A percentile compares a stretch with the other conserved stretches of the same genome.
phyloP scores from a whole-genome alignment of 2,113 vertebrate species.

The Chinchilla lanigera region DNA sequence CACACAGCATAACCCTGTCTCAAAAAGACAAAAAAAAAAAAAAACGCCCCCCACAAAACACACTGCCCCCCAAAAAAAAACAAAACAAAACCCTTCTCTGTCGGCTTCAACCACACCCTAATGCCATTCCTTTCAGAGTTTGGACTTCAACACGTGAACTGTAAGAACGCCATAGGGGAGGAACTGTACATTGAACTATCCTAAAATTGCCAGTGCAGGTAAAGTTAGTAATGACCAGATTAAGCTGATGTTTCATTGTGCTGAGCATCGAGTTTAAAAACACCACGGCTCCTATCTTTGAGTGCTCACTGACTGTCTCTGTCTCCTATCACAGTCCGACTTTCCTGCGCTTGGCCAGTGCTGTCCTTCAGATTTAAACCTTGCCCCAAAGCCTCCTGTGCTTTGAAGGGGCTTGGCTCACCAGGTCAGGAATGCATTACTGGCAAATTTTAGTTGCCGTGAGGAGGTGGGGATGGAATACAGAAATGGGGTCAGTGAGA shows the following conservation, averaged over 20 bases:
- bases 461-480: not conserved
- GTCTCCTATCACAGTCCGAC: not conserved
- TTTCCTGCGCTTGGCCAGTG: not conserved
- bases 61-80: not conserved
- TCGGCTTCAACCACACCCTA: not conserved
- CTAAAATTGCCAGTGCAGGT: not conserved
- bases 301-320: not conserved
- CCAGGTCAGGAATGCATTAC: not conserved
- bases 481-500: not conserved
- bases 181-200: not conserved
- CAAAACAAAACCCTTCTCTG: not conserved
- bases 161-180: not conserved
- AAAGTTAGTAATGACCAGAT: not conserved
- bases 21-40: too few species aligned
- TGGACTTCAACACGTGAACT: not conserved
- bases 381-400: not conserved
- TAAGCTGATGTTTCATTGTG: not conserved
- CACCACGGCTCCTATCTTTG: not conserved
- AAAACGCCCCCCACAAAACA: not conserved
- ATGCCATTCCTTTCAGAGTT: not conserved
- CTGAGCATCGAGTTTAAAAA: not conserved
- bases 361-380: not conserved
- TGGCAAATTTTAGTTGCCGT: not conserved
- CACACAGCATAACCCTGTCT: too few species aligned
- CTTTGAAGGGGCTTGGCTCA: not conserved